Evolutionary conservation across 2,113 vertebrate genomes (phyloP), one percentile per base, ranked within the genome.

Genomic region (Pedionomus torquatus): DNA sequence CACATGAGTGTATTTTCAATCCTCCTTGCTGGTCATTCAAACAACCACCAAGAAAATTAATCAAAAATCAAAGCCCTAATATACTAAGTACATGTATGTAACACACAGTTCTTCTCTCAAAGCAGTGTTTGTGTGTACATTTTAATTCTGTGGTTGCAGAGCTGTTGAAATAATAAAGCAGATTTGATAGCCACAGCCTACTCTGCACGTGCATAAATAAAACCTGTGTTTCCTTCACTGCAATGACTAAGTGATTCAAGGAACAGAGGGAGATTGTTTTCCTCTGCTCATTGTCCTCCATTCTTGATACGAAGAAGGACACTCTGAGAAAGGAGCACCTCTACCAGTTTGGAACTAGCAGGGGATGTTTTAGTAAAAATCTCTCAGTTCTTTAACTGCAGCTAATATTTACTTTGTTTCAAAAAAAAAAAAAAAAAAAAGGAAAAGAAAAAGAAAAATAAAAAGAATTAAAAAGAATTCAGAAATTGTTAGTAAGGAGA

Each of bases 51-150:
- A 33, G 54, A 88, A 90, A 83, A 91, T 35, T 10, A 0, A 37
- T 4, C 3, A 65, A 69, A 82, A 65, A 61, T 17, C 44, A 72
- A 76, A 69, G 26, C 28, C n/a, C 19, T 43, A 2, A 25, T 68
- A 3, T 21, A 37, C 3, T 41, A 33, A 66, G 7, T 31, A 25
- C 16, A 54, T 0, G 0, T 35, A 21, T 33, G 7, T 26, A 61
- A 48, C 5, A n/a, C 54, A 39, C 8, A 39, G 25, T 20, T 74
- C 18, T 70, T 63, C 35, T 2, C 68, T 60, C n/a, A 87, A 52
- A 78, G 35, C 24, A 33, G 3, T 33, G 9, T 26, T 70, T 71
- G 17, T 33, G 33, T 11, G 37, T 16, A 33, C 28, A 49, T 78
- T 89, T 89, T 65, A 69, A 64, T 64, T 35, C 63, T 33, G 14